Evolutionary conservation across 30 jellyfish, hydroid and myxozoan genomes (phyloP).

Genomic region (Pseudorhiza aurosa): DNA sequence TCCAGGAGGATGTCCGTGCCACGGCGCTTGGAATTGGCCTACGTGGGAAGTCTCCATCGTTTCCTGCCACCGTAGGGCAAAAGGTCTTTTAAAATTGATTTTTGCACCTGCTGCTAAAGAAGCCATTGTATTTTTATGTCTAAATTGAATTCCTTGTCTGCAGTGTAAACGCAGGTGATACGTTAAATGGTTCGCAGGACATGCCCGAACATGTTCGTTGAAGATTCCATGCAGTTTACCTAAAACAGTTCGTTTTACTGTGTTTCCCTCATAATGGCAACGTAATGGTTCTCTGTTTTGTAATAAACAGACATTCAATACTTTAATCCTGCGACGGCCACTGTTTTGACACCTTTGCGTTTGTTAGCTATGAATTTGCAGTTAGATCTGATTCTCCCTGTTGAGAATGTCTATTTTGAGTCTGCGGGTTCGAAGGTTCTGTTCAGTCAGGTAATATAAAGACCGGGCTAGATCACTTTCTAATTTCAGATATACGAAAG

Average conservation of each 20-base stretch:
- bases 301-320: background rate
- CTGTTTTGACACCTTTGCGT: background rate
- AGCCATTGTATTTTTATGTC: background rate
- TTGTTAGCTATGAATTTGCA: background rate
- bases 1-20: too few relatives aligned
- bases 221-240: background rate
- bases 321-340: background rate
- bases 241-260: background rate
- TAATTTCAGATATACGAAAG: background rate
- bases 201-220: background rate
- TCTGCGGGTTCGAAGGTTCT: background rate
- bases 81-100: background rate
- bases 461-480: background rate
- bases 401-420: background rate
- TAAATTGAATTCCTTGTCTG: background rate
- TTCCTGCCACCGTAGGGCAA: background rate
- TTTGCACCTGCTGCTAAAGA: background rate
- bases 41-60: background rate
- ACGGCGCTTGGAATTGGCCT: background rate
- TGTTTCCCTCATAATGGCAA: background rate
- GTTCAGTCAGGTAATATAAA: background rate
- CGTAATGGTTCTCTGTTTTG: background rate
- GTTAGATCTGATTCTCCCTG: background rate
- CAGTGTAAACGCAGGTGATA: constrained; percentile 5
- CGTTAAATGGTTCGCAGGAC: background rate